Percentiles rank a stretch among this genome's conserved stretches.
These are phyloP conservation scores for Alosa alosa DNA, from an alignment of 2,113 vertebrate species.

Conservation along the genomic window DNA sequence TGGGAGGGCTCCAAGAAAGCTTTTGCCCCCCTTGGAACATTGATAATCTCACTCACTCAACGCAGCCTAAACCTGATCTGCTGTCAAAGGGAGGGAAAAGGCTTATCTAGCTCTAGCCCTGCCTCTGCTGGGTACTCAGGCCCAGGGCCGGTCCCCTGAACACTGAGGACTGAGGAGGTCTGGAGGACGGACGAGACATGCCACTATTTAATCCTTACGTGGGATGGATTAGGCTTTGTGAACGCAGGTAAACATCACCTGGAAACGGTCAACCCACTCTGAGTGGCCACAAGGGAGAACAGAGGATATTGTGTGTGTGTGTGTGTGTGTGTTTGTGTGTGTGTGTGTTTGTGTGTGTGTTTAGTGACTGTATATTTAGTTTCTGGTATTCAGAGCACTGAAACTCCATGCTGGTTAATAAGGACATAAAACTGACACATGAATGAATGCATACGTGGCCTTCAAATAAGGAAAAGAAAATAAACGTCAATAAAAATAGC, in stretches of 20 bases:
- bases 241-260: constrained; percentile 37
- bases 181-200: background rate
- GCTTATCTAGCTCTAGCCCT: constrained; percentile 46
- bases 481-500: no score
- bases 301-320: background rate
- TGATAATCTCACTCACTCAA: constrained; percentile 63
- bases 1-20: constrained; percentile 67
- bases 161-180: background rate
- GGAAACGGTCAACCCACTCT: constrained; percentile 48
- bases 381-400: background rate
- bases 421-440: background rate
- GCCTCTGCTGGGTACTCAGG: background rate
- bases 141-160: background rate
- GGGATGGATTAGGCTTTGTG: constrained; percentile 33
- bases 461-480: no score
- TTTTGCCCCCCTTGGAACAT: constrained; percentile 59
- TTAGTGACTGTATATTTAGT: no score
- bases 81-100: constrained; percentile 51
- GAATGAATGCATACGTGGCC: no score
- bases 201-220: constrained; percentile 44
- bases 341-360: background rate
- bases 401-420: background rate
- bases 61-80: constrained; percentile 58
- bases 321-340: no score
- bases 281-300: constrained; percentile 3